phyloP scores from a whole-genome alignment of 2,797 vertebrate species.

The Loris lydekkerianus region DNA sequence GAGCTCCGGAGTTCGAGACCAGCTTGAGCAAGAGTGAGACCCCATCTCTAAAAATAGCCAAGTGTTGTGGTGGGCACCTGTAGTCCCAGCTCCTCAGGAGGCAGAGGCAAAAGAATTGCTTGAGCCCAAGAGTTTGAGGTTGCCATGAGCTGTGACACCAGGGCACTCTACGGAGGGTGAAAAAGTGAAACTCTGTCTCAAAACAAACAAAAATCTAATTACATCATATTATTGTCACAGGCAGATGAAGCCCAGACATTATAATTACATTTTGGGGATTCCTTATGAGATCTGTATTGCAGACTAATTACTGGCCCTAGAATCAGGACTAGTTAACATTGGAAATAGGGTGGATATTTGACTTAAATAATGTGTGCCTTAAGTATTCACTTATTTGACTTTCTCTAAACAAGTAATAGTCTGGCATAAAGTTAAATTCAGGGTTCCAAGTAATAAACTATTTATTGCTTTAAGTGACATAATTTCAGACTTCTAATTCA shows the following conservation, averaged over 20 bases:
- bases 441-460: neutral
- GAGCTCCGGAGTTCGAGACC: too few species aligned
- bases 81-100: too few species aligned
- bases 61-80: too few species aligned
- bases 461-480: neutral
- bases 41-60: too few species aligned
- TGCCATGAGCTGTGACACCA: too few species aligned
- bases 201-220: neutral
- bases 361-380: neutral
- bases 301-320: neutral
- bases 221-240: neutral
- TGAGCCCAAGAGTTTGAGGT: too few species aligned
- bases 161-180: too few species aligned
- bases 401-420: conserved; percentile 20
- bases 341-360: neutral
- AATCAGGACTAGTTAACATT: neutral
- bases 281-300: neutral
- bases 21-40: too few species aligned
- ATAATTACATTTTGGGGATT: neutral
- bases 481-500: conserved; percentile 37
- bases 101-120: too few species aligned
- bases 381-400: neutral
- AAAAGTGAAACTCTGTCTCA: too few species aligned
- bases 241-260: neutral
- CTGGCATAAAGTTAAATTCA: neutral